Conservation (phyloP, 1,140 invertebrate genomes). For the Antheraea pernyi region DNA sequence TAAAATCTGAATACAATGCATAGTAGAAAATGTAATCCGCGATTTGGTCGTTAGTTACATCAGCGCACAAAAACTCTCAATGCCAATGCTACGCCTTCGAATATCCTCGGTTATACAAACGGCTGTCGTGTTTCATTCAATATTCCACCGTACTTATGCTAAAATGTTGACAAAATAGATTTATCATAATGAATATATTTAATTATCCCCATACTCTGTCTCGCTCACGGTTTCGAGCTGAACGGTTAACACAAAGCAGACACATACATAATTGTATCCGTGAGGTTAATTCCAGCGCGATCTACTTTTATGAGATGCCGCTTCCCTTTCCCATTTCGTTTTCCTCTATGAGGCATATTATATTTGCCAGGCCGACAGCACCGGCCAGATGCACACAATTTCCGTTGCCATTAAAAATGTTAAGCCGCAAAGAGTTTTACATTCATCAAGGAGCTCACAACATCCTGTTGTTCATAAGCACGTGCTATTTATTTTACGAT, state of each 20-base stretch:
- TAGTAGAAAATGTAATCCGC: constrained; percentile 35
- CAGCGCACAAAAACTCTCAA: constrained; percentile 50
- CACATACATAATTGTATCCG: constrained; percentile 25
- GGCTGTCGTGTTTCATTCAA: constrained; percentile 23
- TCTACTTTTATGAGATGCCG: constrained; percentile 32
- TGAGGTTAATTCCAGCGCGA: constrained; percentile 14
- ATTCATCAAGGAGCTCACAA: constrained; percentile 38
- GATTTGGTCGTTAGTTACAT: constrained; percentile 40
- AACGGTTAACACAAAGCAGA: constrained; percentile 11
- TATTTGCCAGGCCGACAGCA: constrained; percentile 27
- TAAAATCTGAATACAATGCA: constrained; percentile 52
- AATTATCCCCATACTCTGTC: background rate
- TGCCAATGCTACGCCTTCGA: constrained; percentile 40
- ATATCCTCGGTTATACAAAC: background rate
- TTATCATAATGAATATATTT: background rate
- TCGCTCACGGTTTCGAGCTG: background rate
- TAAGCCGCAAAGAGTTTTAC: constrained; percentile 33
- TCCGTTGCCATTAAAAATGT: constrained; percentile 48
- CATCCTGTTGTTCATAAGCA: constrained; percentile 54
- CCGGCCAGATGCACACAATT: constrained; percentile 53
- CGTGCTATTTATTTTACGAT: constrained; percentile 45
- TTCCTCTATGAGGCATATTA: constrained; percentile 39
- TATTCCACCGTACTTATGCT: constrained; percentile 7
- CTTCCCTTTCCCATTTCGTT: constrained; percentile 49
- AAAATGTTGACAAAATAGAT: background rate